These are phyloP conservation scores for Lasiurus cinereus DNA, from an alignment of 2,113 vertebrate species.

Conservation along the genomic window DNA sequence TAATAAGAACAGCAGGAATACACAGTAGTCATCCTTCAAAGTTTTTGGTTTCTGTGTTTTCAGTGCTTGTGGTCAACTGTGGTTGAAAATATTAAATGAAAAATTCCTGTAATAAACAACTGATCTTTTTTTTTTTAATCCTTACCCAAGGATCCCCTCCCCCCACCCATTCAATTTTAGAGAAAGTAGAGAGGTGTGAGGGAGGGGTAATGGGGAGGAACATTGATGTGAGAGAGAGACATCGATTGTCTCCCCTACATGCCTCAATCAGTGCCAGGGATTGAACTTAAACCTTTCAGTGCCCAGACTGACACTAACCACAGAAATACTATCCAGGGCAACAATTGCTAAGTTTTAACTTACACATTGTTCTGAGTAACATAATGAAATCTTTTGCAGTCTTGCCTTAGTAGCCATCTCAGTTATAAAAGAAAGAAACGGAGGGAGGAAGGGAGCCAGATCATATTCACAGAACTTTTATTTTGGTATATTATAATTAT, in stretches of 20 bases:
- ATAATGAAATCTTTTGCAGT: neutral
- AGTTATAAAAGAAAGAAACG: neutral
- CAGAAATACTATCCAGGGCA: neutral
- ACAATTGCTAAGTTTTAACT: neutral
- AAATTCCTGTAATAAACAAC: neutral
- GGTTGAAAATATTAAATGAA: neutral
- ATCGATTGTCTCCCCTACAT: no score
- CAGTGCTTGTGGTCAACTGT: neutral
- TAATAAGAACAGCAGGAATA: neutral
- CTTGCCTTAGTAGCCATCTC: neutral
- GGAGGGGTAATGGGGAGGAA: no score
- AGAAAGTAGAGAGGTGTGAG: no score
- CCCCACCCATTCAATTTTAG: no score
- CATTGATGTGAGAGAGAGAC: no score
- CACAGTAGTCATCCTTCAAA: neutral
- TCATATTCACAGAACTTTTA: neutral
- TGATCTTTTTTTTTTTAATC: neutral
- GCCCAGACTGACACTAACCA: no score
- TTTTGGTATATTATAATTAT: neutral
- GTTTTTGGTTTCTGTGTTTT: neutral
- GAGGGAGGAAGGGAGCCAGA: neutral
- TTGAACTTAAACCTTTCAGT: no score
- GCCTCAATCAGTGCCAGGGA: no score
- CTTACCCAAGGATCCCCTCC: no score
- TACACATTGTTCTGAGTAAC: neutral